Percentiles rank a stretch among this genome's conserved stretches.
Conservation (phyloP, 2,888 invertebrate species). For the Drosophila atroscutellata region DNA sequence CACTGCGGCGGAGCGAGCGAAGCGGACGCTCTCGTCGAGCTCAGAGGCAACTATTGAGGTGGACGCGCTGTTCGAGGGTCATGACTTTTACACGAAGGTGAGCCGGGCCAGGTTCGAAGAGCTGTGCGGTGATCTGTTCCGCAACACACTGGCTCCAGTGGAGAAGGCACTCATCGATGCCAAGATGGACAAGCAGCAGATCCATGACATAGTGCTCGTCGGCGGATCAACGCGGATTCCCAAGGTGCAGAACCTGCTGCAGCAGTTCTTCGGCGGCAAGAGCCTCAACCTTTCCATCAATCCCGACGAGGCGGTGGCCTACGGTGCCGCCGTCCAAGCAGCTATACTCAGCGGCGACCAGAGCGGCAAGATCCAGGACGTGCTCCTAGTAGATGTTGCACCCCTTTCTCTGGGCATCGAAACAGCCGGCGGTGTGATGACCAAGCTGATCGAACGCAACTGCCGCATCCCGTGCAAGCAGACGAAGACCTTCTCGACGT, state of each 20-base stretch:
- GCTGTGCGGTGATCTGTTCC: conserved; percentile 14
- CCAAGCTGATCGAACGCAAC: conserved; percentile 29
- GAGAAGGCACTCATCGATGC: conserved; percentile 30
- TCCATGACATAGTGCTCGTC: conserved; percentile 31
- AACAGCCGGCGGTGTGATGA: conserved; percentile 34
- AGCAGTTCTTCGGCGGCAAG: conserved; percentile 32
- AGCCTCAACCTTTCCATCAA: conserved; percentile 29
- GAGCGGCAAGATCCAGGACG: conserved; percentile 32
- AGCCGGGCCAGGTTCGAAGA: background rate
- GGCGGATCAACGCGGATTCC: conserved; percentile 33
- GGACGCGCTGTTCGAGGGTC: conserved; percentile 29
- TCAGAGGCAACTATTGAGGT: conserved; percentile 31
- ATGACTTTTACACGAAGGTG: conserved; percentile 23
- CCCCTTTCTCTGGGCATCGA: conserved; percentile 30
- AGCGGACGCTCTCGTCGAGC: conserved; percentile 30
- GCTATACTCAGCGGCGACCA: conserved; percentile 32
- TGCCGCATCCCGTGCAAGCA: conserved; percentile 28
- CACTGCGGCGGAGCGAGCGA: conserved; percentile 25
- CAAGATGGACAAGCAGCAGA: conserved; percentile 31
- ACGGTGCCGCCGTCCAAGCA: conserved; percentile 33
- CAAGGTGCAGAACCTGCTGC: conserved; percentile 29
- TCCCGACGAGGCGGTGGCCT: conserved; percentile 32
- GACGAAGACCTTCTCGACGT: conserved; percentile 31
- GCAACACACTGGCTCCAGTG: conserved; percentile 27
- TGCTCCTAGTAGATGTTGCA: conserved; percentile 27